A percentile compares a stretch with the other conserved stretches of the same genome.
Evolutionary conservation across 2,113 vertebrate species (phyloP).

Genomic region (Nesoenas mayeri): DNA sequence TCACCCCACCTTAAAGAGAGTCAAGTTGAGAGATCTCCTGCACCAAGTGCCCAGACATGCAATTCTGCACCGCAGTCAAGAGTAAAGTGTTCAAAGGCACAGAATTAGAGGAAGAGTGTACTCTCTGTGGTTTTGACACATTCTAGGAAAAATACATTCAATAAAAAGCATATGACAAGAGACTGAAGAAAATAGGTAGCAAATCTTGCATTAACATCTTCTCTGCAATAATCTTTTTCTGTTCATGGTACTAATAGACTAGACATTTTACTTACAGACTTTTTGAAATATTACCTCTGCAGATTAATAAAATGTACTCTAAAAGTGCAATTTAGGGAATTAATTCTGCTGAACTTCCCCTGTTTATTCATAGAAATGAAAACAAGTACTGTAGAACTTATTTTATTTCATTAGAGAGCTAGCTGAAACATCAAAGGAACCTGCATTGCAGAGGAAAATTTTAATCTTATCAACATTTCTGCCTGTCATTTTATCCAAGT

Average conservation of each 20-base stretch:
- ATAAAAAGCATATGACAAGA: not conserved
- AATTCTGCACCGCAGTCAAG: not conserved
- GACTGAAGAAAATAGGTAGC: not conserved
- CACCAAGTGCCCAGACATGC: not conserved
- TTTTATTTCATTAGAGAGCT: conserved; percentile 49
- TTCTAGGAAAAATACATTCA: not conserved
- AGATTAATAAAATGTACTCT: conserved; percentile 50
- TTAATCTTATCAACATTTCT: conserved; percentile 68
- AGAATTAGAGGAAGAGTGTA: not conserved
- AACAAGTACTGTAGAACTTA: conserved; percentile 47
- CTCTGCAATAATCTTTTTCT: conserved; percentile 24
- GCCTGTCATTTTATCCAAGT: conserved; percentile 64
- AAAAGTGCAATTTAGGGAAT: conserved; percentile 48
- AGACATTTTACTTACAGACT: conserved; percentile 24
- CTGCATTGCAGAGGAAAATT: conserved; percentile 53
- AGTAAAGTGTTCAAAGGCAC: not conserved
- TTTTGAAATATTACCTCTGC: conserved; percentile 30
- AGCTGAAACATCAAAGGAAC: conserved; percentile 45
- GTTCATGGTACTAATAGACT: conserved; percentile 21
- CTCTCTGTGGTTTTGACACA: not conserved
- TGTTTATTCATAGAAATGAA: conserved; percentile 53
- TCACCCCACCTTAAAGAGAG: conserved; percentile 83
- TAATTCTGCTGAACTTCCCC: conserved; percentile 49
- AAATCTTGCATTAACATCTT: conserved; percentile 21
- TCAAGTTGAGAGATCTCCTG: not conserved